Evolutionary conservation across 2,797 vertebrate genomes (phyloP).

Genomic region (Peromyscus nudipes): DNA sequence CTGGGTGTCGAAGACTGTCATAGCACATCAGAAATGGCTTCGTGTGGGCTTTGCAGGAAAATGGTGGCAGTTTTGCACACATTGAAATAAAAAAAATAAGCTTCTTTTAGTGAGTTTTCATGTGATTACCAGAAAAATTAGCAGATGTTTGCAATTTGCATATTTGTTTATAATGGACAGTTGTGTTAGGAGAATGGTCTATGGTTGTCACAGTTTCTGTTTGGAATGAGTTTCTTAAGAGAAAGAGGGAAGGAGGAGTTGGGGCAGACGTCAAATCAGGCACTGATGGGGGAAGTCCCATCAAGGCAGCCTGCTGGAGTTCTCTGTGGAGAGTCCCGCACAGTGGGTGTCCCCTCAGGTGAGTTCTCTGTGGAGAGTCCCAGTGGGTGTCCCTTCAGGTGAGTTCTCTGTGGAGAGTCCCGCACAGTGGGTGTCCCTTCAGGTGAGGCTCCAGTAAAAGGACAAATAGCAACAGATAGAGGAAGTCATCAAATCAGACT

Average conservation of each 20-base stretch:
- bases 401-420: neutral
- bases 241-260: too few species aligned
- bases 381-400: neutral
- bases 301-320: neutral
- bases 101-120: neutral
- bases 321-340: neutral
- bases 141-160: neutral
- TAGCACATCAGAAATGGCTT: neutral
- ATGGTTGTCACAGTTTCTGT: neutral
- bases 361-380: neutral
- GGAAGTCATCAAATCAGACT: neutral
- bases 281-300: neutral
- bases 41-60: neutral
- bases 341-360: neutral
- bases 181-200: neutral
- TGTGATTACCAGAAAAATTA: neutral
- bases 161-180: neutral
- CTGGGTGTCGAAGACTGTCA: neutral
- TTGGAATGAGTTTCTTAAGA: neutral
- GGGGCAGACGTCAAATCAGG: neutral
- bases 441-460: neutral
- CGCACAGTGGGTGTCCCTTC: neutral
- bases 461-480: neutral
- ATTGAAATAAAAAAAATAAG: conserved; percentile 32
- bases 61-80: neutral